Conservation (phyloP, 2,113 vertebrate species). For the Tiliqua scincoides region DNA sequence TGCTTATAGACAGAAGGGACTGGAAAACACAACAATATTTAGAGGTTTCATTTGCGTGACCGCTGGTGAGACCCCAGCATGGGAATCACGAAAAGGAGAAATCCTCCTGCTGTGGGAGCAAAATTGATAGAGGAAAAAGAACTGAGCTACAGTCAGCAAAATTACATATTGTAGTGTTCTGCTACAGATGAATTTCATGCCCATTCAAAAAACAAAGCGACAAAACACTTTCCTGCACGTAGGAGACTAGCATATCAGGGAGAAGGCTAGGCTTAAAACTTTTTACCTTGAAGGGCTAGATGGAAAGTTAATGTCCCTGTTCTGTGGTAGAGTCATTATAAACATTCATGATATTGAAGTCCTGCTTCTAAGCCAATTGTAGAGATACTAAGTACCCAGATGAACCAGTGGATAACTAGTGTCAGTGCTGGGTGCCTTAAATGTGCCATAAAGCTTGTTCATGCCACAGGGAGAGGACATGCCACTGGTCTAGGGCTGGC, state of each 20-base stretch:
- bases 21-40: conserved; percentile 43
- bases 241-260: background rate
- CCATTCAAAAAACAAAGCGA: background rate
- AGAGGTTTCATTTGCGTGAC: background rate
- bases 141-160: background rate
- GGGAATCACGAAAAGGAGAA: background rate
- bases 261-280: background rate
- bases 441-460: no score
- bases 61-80: background rate
- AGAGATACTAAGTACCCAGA: no score
- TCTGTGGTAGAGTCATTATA: no score
- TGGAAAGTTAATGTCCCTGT: no score
- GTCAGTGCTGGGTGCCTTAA: no score
- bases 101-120: background rate
- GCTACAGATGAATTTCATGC: background rate
- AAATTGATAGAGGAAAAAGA: background rate
- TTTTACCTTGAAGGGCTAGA: background rate
- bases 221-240: background rate
- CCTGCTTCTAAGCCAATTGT: no score
- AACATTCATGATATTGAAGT: no score
- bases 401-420: no score
- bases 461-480: no score
- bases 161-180: background rate
- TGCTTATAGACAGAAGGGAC: conserved; percentile 50
- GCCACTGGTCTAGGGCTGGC: no score